Evolutionary conservation across 2,888 invertebrate species (phyloP).

Genomic region (Zygaena filipendulae): DNA sequence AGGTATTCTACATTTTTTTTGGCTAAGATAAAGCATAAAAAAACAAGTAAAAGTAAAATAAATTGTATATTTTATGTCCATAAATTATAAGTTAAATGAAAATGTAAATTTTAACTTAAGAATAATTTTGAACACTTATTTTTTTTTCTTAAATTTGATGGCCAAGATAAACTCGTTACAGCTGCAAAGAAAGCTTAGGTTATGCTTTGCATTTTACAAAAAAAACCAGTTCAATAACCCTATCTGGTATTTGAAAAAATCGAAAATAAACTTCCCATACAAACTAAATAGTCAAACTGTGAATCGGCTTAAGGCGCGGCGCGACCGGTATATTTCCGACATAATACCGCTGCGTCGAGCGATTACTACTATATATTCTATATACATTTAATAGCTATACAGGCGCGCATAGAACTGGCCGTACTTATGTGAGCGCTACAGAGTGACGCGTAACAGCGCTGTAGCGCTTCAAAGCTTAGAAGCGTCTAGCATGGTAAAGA

Average conservation of each 20-base stretch:
- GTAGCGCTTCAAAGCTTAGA: conserved; percentile 35
- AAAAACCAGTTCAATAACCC: conserved; percentile 48
- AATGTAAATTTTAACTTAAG: too few species aligned
- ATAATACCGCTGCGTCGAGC: conserved; percentile 71
- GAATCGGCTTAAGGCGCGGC: conserved; percentile 59
- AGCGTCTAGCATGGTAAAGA: conserved; percentile 28
- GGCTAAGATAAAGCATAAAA: too few species aligned
- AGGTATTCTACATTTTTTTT: too few species aligned
- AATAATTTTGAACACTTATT: conserved; percentile 1
- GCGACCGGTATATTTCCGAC: conserved; percentile 69
- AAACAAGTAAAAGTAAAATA: too few species aligned
- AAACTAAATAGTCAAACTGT: conserved; percentile 62
- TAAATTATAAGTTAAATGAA: too few species aligned
- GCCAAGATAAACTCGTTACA: conserved; percentile 39
- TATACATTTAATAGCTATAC: conserved; percentile 70
- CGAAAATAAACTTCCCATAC: conserved; percentile 61
- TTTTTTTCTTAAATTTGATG: conserved; percentile 29
- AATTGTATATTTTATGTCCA: too few species aligned
- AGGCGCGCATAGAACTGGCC: conserved; percentile 70
- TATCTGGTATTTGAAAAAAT: conserved; percentile 52
- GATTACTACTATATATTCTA: conserved; percentile 71
- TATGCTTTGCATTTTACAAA: conserved; percentile 53
- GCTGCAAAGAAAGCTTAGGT: conserved; percentile 52
- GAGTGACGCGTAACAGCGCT: conserved; percentile 36
- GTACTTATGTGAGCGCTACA: conserved; percentile 68